Conservation (phyloP, 2,113 vertebrate genomes). For the Spermophilus dauricus region DNA sequence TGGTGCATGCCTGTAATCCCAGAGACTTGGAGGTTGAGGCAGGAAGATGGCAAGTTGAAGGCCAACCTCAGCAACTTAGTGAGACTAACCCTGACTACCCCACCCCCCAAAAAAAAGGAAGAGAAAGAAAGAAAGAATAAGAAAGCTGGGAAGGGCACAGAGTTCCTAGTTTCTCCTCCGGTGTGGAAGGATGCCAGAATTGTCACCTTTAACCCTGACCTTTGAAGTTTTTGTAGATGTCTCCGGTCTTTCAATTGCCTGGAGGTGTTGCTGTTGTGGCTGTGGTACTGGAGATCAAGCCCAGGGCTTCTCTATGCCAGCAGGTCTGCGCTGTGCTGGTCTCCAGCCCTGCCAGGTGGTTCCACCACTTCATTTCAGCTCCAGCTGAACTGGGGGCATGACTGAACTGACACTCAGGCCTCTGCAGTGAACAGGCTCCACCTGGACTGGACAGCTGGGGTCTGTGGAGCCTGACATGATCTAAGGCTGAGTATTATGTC, state of each 20-base stretch:
- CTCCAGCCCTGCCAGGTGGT: neutral
- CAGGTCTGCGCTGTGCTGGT: neutral
- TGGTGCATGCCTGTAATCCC: too few relatives aligned
- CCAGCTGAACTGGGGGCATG: neutral
- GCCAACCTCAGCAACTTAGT: too few relatives aligned
- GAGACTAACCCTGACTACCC: too few relatives aligned
- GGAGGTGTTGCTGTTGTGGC: neutral
- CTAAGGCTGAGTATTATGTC: neutral
- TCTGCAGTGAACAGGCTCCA: neutral
- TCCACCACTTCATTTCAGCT: neutral
- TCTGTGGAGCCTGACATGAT: neutral
- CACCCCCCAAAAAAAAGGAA: too few relatives aligned
- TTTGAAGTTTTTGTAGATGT: constrained; percentile 6
- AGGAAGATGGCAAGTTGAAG: too few relatives aligned
- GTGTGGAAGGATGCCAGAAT: neutral
- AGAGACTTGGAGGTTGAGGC: too few relatives aligned
- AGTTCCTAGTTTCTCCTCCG: neutral
- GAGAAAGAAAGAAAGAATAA: neutral
- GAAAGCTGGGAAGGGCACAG: neutral
- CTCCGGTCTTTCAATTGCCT: neutral
- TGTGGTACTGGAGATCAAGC: neutral
- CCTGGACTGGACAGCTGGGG: neutral
- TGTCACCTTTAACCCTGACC: constrained; percentile 23
- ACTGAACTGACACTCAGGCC: neutral
- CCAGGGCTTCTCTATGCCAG: too few relatives aligned